Evolutionary conservation across 1,140 invertebrate species (phyloP), one percentile per base, ranked within the genome.

Genomic region (Neodiprion fabricii): DNA sequence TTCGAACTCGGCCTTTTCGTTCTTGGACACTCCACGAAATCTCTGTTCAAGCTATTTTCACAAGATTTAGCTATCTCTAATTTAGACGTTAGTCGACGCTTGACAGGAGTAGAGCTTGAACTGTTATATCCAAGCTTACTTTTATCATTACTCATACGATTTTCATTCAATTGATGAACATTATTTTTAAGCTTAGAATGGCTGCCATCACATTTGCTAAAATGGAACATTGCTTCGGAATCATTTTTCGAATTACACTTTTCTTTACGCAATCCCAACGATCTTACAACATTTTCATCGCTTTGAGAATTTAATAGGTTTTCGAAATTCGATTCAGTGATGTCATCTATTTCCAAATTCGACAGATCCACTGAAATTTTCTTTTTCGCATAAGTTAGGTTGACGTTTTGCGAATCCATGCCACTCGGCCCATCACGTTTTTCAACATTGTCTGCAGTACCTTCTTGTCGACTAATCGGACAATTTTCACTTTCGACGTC

Each of bases 61-160:
- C 72, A 74, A 9, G 71, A 82, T 73, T 74, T 78, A 14, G 72
- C 78, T 7, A 48, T 74, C 12, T 61, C 67, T 23, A 78, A 78
- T 11, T 71, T 76, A 40, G 72, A 28, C 5, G 72, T 17, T 9
- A 61, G 53, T 69, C 80, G 81, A 72, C 74, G 61, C 73, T 75
- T 81, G 48, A 83, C 21, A 9, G 84, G 82, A n/a, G 80, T 82
- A 11, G 84, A 83, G 74, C 76, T 76, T 50, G 82, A 76, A 74
- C 82, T 82, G 72, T 80, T 78, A 12, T 4, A 69, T 21, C 67
- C 67, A 12, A 69, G 14, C 10, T 14, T 14, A 12, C 11, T 76
- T 74, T 71, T 61, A 40, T 40, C 28, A 40, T 40, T 4, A 3
- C 28, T 40, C 2, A 40, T 40, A 40, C 28, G 1, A 40, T 40